Percentiles rank a stretch among this genome's conserved stretches.
Evolutionary conservation across 2,797 vertebrate species (phyloP).

Genomic region (Sternotherus odoratus): DNA sequence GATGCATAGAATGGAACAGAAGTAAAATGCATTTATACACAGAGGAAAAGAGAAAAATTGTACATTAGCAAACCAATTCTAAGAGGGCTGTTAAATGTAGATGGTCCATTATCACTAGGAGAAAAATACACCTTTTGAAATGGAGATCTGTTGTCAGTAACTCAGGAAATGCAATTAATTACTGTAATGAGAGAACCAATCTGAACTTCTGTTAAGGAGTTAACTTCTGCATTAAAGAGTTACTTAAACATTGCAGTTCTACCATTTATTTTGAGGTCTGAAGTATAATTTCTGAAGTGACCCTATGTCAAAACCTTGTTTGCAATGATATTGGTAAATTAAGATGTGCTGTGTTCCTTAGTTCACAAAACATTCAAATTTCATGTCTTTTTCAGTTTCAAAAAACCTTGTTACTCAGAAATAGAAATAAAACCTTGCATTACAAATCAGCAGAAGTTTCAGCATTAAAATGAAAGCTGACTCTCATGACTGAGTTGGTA

Average conservation of each 20-base stretch:
- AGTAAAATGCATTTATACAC: too few species aligned
- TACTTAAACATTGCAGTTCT: neutral
- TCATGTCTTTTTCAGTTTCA: neutral
- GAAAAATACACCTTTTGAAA: too few species aligned
- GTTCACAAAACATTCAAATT: neutral
- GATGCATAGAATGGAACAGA: too few species aligned
- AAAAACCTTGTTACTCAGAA: neutral
- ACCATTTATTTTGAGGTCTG: neutral
- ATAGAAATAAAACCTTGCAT: neutral
- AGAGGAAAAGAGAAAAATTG: too few species aligned
- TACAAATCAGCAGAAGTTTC: neutral
- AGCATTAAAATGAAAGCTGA: neutral
- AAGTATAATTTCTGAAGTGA: neutral
- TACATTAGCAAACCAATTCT: too few species aligned
- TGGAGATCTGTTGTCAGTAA: too few species aligned
- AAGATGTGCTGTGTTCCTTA: rapidly evolving
- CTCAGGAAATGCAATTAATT: too few species aligned
- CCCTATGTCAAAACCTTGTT: neutral
- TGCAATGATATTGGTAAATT: rapidly evolving
- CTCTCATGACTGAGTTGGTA: neutral
- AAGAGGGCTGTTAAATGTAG: too few species aligned
- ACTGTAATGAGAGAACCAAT: too few species aligned
- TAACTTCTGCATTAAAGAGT: too few species aligned
- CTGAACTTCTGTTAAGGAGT: too few species aligned
- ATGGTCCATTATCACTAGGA: too few species aligned